These are phyloP conservation scores for Pitangus sulphuratus DNA, from an alignment of 2,797 vertebrate genomes.

Conservation along the genomic window DNA sequence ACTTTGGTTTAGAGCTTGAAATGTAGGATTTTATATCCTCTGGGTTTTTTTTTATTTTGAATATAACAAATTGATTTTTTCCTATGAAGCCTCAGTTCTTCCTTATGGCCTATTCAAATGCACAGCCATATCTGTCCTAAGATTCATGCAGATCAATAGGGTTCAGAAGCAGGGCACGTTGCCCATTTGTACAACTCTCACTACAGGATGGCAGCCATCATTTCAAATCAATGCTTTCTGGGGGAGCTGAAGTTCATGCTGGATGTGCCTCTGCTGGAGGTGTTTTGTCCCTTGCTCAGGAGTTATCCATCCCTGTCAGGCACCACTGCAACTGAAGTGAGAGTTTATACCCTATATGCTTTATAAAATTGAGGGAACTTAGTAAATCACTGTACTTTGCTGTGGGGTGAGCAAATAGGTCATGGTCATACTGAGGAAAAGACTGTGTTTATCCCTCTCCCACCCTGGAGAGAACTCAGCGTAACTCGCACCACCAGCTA, in stretches of 20 bases:
- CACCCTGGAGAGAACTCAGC: background rate
- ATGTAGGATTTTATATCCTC: background rate
- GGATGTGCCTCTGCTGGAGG: background rate
- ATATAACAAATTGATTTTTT: background rate
- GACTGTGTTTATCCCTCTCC: background rate
- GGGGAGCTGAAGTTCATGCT: background rate
- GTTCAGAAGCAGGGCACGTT: background rate
- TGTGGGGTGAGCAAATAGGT: background rate
- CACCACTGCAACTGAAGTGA: background rate
- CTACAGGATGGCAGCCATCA: background rate
- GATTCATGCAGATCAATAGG: background rate
- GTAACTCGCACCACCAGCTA: background rate
- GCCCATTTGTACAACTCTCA: background rate
- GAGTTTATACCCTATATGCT: background rate
- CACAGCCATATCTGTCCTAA: background rate
- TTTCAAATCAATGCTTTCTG: background rate
- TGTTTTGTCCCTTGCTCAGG: background rate
- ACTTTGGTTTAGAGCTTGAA: background rate
- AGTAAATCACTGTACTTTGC: background rate
- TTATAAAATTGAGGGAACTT: background rate
- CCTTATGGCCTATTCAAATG: background rate
- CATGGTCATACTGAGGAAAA: fast-evolving
- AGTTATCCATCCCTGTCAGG: background rate
- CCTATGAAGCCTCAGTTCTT: background rate
- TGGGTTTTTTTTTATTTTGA: background rate